Base-by-base conservation (phyloP, 2,113 vertebrate genomes). In the Kryptolebias marmoratus region DNA sequence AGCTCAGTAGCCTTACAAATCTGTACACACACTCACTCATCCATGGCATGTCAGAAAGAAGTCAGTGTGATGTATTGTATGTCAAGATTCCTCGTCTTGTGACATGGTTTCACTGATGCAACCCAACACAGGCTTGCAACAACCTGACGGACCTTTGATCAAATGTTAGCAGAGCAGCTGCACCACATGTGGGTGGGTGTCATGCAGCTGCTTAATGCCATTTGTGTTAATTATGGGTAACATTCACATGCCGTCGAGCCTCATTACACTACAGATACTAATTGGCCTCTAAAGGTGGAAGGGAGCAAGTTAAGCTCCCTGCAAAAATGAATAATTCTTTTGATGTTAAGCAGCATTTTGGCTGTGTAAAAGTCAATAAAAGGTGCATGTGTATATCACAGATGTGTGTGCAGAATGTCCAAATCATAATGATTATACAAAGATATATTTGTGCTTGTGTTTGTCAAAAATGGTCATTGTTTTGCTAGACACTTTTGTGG, bases 151-250 rank as follows among this genome's bases (percentile, higher is more conserved):
- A 83, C 73, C 56, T 74, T 22, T 32, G 32, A 77, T 79, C 56
- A 53, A 71, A 60, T 72, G 64, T 63, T 57, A 14, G 32, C 52
- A 18, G 67, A 70, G 30, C 65, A 58, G 64, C 64, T 69, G 48
- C 68, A 61, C 65, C 53, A 49, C 82, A 58, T 87, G 89, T 73
- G 82, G 83, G 81, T 88, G 81, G 68, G 88, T 89, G 91, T 91
- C 85, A 74, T 50, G 87, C 67, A 89, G 85, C 88, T 92, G 92
- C 86, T 90, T 93, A 92, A 93, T 87, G 83, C 85, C 81, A 91
- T 92, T 88, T 88, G 90, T 90, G 90, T 90, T 94, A 91, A 92
- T 94, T 91, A 91, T 90, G 94, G 88, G 89, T 59, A 86, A 90
- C 92, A 87, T 90, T 93, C 84, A 49, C 88, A 87, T 87, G 87